These are phyloP conservation scores for Percina caprodes DNA, from an alignment of 2,113 vertebrate genomes.

Conservation along the genomic window DNA sequence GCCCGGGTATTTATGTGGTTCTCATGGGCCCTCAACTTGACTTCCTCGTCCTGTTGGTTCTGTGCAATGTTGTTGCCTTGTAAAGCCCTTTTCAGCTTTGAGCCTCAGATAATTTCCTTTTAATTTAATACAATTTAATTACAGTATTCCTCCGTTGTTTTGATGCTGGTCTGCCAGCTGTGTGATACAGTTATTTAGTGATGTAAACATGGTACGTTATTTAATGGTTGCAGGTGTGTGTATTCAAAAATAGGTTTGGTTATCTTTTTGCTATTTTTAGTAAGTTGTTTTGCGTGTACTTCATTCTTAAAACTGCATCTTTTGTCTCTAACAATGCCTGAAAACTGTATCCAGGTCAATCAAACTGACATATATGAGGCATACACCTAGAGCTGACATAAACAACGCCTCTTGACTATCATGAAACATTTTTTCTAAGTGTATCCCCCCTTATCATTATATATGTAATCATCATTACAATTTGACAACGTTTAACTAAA, in stretches of 20 bases:
- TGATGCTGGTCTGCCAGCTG: neutral
- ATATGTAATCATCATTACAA: too few species aligned
- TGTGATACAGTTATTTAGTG: too few species aligned
- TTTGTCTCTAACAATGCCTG: neutral
- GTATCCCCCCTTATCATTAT: too few species aligned
- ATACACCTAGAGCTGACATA: too few species aligned
- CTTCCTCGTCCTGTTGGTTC: constrained; percentile 1
- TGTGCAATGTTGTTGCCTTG: neutral
- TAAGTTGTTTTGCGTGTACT: too few species aligned
- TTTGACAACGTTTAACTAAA: too few species aligned
- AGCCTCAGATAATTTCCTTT: neutral
- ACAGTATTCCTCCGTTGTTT: too few species aligned
- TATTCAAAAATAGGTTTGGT: neutral
- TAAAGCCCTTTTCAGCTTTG: neutral
- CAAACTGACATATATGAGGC: neutral
- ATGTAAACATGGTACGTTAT: too few species aligned
- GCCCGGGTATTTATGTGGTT: neutral
- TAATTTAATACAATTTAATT: neutral
- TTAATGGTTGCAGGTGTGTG: neutral
- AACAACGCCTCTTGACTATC: too few species aligned
- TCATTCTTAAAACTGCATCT: too few species aligned
- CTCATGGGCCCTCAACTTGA: neutral
- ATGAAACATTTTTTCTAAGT: too few species aligned
- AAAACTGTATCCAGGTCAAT: neutral
- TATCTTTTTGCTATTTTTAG: neutral